These are phyloP conservation scores for Phainopepla nitens DNA, from an alignment of 2,113 vertebrate species.

Conservation along the genomic window DNA sequence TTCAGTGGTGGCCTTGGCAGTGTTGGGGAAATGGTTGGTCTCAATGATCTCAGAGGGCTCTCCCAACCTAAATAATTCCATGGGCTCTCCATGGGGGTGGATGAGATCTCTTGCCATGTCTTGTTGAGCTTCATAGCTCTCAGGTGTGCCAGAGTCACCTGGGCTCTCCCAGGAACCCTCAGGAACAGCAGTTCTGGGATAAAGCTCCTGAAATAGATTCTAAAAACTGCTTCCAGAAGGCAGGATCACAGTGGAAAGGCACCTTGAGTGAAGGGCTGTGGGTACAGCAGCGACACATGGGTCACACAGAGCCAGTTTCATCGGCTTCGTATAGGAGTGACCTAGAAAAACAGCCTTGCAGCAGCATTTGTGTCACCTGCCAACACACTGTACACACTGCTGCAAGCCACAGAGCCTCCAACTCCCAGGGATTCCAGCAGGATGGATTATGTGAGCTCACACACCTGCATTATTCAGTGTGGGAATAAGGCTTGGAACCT, in stretches of 20 bases:
- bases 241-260: slow-evolving; percentile 6
- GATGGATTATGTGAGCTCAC: neutral
- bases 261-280: slow-evolving; percentile 38
- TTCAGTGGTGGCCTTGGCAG: neutral
- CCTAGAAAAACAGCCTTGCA: slow-evolving; percentile 44
- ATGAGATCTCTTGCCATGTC: neutral
- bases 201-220: slow-evolving; percentile 25
- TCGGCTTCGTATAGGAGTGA: neutral
- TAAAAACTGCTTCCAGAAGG: slow-evolving; percentile 1
- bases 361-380: slow-evolving; percentile 12
- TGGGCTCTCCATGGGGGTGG: rapidly evolving
- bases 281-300: neutral
- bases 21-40: neutral
- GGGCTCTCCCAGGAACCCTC: neutral
- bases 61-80: neutral
- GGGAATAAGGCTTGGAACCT: neutral
- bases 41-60: neutral
- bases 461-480: neutral
- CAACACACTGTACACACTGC: neutral
- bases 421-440: neutral
- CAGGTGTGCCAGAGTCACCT: rapidly evolving
- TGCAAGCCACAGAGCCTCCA: neutral
- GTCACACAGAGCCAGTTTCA: slow-evolving; percentile 44
- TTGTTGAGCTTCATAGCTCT: neutral
- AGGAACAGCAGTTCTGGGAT: neutral